Evolutionary conservation across 2,888 invertebrate species (phyloP), one percentile per base, ranked within the genome.

Genomic region (Cistogaster globosa): DNA sequence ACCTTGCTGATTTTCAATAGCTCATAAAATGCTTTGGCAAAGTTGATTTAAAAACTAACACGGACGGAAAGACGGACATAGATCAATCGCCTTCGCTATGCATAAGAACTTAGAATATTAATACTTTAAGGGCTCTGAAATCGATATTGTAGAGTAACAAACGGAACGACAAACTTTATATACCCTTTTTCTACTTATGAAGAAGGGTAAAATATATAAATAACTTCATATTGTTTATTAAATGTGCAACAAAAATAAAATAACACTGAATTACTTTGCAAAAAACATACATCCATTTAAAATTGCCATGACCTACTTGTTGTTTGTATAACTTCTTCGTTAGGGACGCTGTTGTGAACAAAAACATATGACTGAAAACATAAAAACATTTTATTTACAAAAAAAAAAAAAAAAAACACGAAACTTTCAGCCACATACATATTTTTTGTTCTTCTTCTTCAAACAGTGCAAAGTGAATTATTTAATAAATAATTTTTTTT

Each of bases 291-390:
- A 69, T 18, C 53, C 69, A 69, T 63, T 78, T 55, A n/a, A 57
- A 67, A 58, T 36, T 76, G 42, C 78, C 78, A 69, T 78, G 78
- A 78, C 78, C 78, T 71, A 78, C 69, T 69, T 78, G 60, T 26
- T 63, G 8, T 55, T 57, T 63, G 26, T 32, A 36, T 65, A 32
- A 65, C 57, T 76, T 55, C 51, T 65, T 76, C 26, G 12, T 38
- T 42, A 42, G 62, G 20, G 22, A 6, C 18, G 20, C 12, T 32
- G 32, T 67, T 18, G 1, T 12, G 1, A 16, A 53, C 32, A 67
- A 22, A 38, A 42, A 22, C 20, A 51, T 62, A 26, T 71, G 26
- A 20, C 16, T 3, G 11, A 14, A 51, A 36, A 38, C n/a, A 53
- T 2, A 60, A 55, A 53, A 48, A 45, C 18, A 45, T 58, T 45